Percentiles rank a stretch among this genome's conserved stretches.
phyloP scores from a whole-genome alignment of 2,113 vertebrate genomes.

The Rhinoderma darwinii region DNA sequence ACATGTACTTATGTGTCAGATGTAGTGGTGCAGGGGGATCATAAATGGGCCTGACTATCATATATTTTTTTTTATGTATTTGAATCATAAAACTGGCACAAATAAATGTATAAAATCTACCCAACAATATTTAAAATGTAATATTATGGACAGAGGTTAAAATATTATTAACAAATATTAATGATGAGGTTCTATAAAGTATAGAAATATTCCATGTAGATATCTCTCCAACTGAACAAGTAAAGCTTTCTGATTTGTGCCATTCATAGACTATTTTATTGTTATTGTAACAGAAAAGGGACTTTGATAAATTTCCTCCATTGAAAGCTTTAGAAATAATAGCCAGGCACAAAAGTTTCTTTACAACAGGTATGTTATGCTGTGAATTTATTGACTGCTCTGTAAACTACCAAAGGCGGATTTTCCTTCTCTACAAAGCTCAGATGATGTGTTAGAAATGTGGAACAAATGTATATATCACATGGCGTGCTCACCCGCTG shows the following conservation, averaged over 20 bases:
- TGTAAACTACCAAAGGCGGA: conserved; percentile 43
- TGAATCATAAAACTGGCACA: not conserved
- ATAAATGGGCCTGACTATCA: not conserved
- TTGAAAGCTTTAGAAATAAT: conserved; percentile 33
- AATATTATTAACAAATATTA: not conserved
- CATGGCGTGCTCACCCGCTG: conserved; percentile 8
- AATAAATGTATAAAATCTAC: not conserved
- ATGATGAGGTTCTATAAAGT: not conserved
- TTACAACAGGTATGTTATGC: conserved; percentile 36
- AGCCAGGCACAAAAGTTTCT: not conserved
- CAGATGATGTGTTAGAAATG: conserved; percentile 55
- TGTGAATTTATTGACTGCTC: conserved; percentile 53
- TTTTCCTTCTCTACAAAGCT: conserved; percentile 40
- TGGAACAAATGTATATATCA: conserved; percentile 51
- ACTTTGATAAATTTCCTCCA: conserved; percentile 26
- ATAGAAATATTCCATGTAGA: not conserved
- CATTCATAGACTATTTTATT: not conserved
- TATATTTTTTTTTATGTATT: not conserved
- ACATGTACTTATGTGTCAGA: not conserved
- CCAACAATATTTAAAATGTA: not conserved
- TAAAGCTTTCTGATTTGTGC: not conserved
- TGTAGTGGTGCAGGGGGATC: not conserved
- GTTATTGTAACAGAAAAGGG: not conserved
- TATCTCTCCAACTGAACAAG: not conserved
- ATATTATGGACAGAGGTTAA: not conserved